These are phyloP conservation scores for Anorthoa munda DNA, from an alignment of 2,888 invertebrate genomes.

Conservation along the genomic window DNA sequence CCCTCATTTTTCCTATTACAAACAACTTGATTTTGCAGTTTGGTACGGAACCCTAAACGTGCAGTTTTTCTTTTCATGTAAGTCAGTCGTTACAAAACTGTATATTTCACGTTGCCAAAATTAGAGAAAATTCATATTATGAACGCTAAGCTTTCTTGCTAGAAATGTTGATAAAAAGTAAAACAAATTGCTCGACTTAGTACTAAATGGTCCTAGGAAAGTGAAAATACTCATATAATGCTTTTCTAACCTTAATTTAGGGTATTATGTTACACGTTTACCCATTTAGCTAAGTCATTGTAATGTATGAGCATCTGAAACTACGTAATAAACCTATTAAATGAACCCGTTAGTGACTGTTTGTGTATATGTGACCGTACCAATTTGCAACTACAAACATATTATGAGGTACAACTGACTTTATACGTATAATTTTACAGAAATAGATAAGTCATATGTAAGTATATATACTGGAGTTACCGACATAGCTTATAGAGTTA, in stretches of 20 bases:
- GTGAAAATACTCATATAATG: conserved; percentile 3
- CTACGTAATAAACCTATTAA: conserved; percentile 9
- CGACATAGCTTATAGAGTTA: too few species aligned
- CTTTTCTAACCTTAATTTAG: conserved; percentile 23
- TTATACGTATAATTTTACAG: too few species aligned
- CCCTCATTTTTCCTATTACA: too few species aligned
- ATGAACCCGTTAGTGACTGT: neutral
- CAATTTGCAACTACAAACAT: neutral
- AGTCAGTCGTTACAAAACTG: neutral
- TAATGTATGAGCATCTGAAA: neutral
- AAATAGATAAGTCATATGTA: too few species aligned
- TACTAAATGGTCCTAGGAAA: conserved; percentile 13
- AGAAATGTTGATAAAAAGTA: neutral
- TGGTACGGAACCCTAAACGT: too few species aligned
- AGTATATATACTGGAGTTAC: too few species aligned
- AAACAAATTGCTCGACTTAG: conserved; percentile 29
- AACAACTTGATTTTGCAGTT: too few species aligned
- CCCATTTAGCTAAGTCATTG: conserved; percentile 10
- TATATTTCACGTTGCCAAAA: neutral
- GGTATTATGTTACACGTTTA: neutral
- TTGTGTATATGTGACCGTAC: neutral
- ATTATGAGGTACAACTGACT: too few species aligned
- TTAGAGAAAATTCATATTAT: neutral
- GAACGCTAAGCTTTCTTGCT: conserved; percentile 19
- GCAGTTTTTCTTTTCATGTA: too few species aligned